Evolutionary conservation across 2,888 invertebrate genomes (phyloP), one percentile per base, ranked within the genome.

Genomic region (Ceriagrion tenellum): DNA sequence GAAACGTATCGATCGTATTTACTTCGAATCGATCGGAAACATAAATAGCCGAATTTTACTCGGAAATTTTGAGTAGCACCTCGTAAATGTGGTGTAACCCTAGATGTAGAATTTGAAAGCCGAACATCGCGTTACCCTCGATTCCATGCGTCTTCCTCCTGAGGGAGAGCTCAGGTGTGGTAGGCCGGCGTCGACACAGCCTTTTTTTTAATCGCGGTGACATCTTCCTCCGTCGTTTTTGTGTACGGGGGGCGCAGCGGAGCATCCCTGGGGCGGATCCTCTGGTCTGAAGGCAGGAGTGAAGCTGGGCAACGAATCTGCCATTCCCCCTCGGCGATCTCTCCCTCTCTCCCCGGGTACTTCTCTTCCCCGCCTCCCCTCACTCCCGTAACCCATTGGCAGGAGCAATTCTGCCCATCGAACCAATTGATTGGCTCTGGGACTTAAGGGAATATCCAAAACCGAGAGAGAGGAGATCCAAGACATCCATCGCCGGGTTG

Each of bases 381-480:
- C 20, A 0, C 6, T n/a, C 26, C n/a, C 69, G 69, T 69, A 69
- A 35, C 81, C 81, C 81, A 81, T 81, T 81, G 81, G 81, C 81
- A 81, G 81, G 35, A 35, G 81, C 81, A 81, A 81, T 81, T 81
- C 81, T 81, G 81, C 81, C 81, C 81, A 81, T 81, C 81, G 81
- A 35, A 81, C 81, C 81, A 81, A 81, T 81, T 81, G 81, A 81
- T 81, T 81, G 81, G 81, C 81, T 81, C 30, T 81, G 81, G 81
- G 81, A 81, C 81, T 81, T 81, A 35, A 35, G 81, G 81, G 81
- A 81, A 81, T 81, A 81, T 81, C 81, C 81, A 35, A 35, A 81
- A 81, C 30, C 81, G 81, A 69, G 47, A 47, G 47, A 47, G 47
- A 10, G 59, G 69, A 69, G n/a, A 69, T 35, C 81, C 30, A 81